phyloP scores from a whole-genome alignment of 2,113 vertebrate genomes.

The Pangasianodon hypophthalmus region DNA sequence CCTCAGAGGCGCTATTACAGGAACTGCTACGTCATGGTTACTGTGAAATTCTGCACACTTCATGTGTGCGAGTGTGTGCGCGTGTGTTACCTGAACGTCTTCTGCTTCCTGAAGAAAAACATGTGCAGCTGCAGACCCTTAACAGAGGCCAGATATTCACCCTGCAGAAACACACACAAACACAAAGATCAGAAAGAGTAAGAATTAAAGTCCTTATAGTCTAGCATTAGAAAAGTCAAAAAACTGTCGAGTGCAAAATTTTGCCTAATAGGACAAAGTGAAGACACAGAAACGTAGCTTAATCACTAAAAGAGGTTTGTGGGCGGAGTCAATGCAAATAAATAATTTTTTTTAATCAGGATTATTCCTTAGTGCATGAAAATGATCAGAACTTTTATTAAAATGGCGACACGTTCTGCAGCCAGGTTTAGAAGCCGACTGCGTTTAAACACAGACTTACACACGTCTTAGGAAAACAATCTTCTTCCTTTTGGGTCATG shows the following conservation, averaged over 20 bases:
- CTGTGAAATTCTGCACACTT: background rate
- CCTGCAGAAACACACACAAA: conserved; percentile 68
- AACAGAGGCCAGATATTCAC: conserved; percentile 82
- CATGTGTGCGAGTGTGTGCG: background rate
- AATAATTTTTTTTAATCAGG: too few relatives aligned
- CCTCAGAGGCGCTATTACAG: conserved; percentile 6
- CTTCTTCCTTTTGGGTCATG: too few relatives aligned
- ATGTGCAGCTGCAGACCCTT: conserved; percentile 76
- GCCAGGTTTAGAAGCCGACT: too few relatives aligned
- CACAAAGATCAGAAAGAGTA: background rate
- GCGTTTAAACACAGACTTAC: too few relatives aligned
- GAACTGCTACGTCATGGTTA: conserved; percentile 6
- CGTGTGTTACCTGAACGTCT: conserved; percentile 75
- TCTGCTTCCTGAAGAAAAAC: conserved; percentile 86
- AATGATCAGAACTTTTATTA: too few relatives aligned
- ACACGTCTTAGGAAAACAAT: too few relatives aligned
- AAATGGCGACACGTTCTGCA: too few relatives aligned
- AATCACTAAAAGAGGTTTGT: too few relatives aligned
- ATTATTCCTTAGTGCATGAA: too few relatives aligned
- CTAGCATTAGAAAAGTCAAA: background rate
- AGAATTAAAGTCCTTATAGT: background rate
- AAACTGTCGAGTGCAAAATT: background rate
- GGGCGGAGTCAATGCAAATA: too few relatives aligned
- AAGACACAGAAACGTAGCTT: background rate
- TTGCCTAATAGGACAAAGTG: background rate